These are phyloP conservation scores for Cepaea hortensis DNA, from an alignment of 2,888 invertebrate genomes.

Conservation along the genomic window DNA sequence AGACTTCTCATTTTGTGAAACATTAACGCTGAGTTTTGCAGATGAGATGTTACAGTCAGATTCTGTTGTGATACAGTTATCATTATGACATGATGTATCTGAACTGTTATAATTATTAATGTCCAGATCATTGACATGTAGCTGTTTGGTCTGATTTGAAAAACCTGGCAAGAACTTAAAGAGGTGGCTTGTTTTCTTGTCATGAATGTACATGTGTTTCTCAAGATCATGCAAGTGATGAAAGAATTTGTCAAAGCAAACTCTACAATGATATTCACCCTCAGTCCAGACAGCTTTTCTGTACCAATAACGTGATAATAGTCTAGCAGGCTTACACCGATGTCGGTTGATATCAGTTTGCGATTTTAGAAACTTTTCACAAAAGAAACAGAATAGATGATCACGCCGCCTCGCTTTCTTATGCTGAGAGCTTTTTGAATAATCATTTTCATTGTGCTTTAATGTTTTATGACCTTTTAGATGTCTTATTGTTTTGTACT, in stretches of 20 bases:
- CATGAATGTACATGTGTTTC: constrained; percentile 1
- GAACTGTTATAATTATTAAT: background rate
- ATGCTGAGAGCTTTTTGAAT: background rate
- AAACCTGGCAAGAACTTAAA: background rate
- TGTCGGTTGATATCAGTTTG: background rate
- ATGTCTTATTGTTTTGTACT: background rate
- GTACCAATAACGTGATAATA: background rate
- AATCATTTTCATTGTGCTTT: background rate
- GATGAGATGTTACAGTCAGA: too few species aligned
- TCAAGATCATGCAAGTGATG: background rate
- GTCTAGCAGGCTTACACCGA: background rate
- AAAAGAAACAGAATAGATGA: constrained; percentile 4
- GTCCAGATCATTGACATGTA: too few species aligned
- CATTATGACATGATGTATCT: background rate
- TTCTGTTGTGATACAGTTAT: background rate
- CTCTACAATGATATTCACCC: constrained; percentile 5
- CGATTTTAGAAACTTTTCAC: constrained; percentile 6
- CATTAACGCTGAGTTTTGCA: too few species aligned
- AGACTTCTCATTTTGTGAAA: too few species aligned
- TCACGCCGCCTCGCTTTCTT: too few species aligned
- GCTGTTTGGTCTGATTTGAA: background rate
- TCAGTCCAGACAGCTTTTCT: background rate
- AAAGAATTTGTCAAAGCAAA: background rate
- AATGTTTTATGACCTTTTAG: background rate
- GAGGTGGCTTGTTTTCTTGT: background rate